These are phyloP conservation scores for Hydraecia micacea DNA, from an alignment of 2,888 invertebrate genomes.

Conservation along the genomic window DNA sequence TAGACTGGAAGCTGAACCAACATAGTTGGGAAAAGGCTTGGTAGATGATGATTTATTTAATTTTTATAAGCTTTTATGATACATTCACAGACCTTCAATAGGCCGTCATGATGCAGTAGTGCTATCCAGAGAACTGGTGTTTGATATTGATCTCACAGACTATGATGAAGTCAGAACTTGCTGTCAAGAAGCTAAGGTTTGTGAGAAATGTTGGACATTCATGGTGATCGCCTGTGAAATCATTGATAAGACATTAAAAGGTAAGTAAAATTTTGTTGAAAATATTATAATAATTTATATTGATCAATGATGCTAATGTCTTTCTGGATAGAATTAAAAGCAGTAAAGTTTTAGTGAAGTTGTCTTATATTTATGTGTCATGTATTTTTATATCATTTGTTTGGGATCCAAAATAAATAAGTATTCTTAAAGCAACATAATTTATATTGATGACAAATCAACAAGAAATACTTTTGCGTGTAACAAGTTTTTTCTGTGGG, in stretches of 20 bases:
- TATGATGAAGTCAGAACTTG: slow-evolving; percentile 99
- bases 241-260: slow-evolving; percentile 95
- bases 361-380: not conserved
- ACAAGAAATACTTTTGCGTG: not conserved
- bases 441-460: not conserved
- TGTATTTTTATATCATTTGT: not conserved
- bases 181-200: slow-evolving; percentile 97
- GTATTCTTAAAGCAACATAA: not conserved
- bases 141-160: slow-evolving; percentile 99
- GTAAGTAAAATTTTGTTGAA: slow-evolving; percentile 89
- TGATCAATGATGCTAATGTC: not conserved
- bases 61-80: not conserved
- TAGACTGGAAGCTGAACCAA: not conserved
- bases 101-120: slow-evolving; percentile 89
- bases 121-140: slow-evolving; percentile 97
- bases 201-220: slow-evolving; percentile 98
- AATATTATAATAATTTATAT: not conserved
- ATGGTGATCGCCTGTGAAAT: slow-evolving; percentile 98
- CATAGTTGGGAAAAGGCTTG: not conserved
- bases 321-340: not conserved
- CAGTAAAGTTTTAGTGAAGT: not conserved
- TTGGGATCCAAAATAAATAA: no score
- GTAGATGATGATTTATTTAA: not conserved
- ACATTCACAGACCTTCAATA: slow-evolving; percentile 89
- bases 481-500: not conserved